Conservation (phyloP, 2,113 vertebrate species). For the Chloropsis cyanopogon region DNA sequence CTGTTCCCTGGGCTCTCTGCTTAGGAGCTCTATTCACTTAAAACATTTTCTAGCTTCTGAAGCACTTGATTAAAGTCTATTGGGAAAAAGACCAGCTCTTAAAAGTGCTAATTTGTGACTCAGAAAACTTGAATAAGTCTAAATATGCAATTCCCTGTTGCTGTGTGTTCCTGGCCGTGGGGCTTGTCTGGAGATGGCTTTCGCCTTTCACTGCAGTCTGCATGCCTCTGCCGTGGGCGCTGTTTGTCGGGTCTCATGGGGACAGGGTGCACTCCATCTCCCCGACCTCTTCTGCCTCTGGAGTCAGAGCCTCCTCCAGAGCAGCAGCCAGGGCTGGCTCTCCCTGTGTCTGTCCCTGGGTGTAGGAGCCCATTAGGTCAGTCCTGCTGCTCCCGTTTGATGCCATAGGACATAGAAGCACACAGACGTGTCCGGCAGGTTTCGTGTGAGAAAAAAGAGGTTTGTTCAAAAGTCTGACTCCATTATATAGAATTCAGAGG, state of each 20-base stretch:
- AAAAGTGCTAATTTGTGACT: constrained; percentile 72
- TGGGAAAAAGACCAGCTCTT: constrained; percentile 69
- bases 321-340: not conserved
- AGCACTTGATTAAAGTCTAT: constrained; percentile 74
- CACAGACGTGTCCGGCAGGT: too few relatives aligned
- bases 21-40: constrained; percentile 67
- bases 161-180: not conserved
- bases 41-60: constrained; percentile 70
- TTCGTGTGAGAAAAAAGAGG: too few relatives aligned
- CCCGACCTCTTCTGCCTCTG: not conserved
- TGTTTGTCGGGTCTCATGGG: not conserved
- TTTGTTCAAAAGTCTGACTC: too few relatives aligned
- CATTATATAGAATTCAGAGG: too few relatives aligned
- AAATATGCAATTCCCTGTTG: constrained; percentile 37
- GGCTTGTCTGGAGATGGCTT: not conserved
- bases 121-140: constrained; percentile 60
- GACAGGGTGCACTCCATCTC: not conserved
- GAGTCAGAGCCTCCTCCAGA: not conserved
- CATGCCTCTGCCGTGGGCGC: not conserved
- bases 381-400: not conserved
- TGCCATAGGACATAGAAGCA: too few relatives aligned
- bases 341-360: not conserved
- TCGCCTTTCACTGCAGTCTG: not conserved
- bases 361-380: not conserved
- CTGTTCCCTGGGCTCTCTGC: constrained; percentile 27